These are phyloP conservation scores for Neolamprologus kungweensis DNA, from an alignment of 2,113 vertebrate genomes.

Conservation along the genomic window DNA sequence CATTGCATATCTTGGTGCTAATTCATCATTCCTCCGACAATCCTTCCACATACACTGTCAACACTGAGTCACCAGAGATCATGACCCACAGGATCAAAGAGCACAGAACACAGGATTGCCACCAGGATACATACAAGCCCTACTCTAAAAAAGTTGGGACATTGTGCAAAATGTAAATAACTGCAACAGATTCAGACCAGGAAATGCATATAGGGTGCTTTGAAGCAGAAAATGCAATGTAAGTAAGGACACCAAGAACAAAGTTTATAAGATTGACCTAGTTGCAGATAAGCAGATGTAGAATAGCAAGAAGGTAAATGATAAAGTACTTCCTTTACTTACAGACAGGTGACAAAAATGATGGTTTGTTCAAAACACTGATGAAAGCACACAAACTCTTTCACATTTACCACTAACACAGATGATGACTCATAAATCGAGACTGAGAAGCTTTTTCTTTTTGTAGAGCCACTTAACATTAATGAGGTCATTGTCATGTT, in stretches of 20 bases:
- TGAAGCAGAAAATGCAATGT: neutral
- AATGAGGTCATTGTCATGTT: neutral
- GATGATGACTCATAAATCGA: neutral
- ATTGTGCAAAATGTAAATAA: neutral
- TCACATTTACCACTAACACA: neutral
- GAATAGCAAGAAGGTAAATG: neutral
- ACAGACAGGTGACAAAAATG: neutral
- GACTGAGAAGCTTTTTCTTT: neutral
- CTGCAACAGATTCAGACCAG: neutral
- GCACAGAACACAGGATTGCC: neutral
- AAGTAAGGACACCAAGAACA: neutral
- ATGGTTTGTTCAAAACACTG: neutral
- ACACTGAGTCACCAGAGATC: neutral
- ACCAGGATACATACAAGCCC: neutral
- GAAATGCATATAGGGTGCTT: neutral
- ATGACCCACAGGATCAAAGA: neutral
- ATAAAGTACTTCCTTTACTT: neutral
- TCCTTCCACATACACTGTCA: neutral
- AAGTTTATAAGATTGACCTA: neutral
- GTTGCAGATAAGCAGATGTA: neutral
- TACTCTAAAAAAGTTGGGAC: neutral
- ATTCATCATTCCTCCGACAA: constrained; percentile 6
- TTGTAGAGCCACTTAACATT: neutral
- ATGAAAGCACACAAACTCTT: neutral
- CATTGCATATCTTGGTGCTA: neutral